Evolutionary conservation across 2,113 vertebrate genomes (phyloP).

Genomic region (Chloropsis cyanopogon): DNA sequence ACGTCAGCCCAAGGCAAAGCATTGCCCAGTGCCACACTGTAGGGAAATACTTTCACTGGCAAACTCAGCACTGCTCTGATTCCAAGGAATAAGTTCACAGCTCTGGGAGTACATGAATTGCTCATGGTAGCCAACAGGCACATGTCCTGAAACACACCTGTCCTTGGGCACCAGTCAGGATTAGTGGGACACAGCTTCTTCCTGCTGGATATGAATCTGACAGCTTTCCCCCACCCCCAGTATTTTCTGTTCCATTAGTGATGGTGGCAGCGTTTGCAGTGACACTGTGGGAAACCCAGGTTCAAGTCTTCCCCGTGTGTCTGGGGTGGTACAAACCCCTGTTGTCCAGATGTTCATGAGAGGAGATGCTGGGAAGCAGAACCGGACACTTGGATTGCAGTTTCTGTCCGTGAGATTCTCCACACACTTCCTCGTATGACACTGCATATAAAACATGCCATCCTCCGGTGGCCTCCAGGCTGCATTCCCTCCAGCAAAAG

Average conservation of each 20-base stretch:
- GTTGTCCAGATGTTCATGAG: neutral
- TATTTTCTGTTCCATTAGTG: neutral
- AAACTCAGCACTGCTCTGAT: neutral
- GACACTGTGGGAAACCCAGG: neutral
- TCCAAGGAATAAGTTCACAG: neutral
- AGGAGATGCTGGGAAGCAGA: neutral
- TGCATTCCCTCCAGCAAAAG: neutral
- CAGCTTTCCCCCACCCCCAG: neutral
- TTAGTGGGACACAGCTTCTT: neutral
- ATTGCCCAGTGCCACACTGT: neutral
- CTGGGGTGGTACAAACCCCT: neutral
- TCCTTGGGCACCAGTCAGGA: neutral
- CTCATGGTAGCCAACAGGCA: neutral
- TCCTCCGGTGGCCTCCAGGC: neutral
- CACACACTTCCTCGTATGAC: neutral
- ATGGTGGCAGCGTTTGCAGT: neutral
- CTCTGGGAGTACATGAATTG: neutral
- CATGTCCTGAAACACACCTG: neutral
- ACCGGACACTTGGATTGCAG: rapidly evolving
- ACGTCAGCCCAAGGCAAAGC: neutral
- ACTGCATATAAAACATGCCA: neutral
- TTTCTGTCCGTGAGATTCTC: neutral
- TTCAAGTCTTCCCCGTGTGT: neutral
- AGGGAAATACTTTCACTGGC: neutral
- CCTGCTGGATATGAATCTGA: neutral